Base-by-base conservation (phyloP, 2,113 vertebrate species). In the Nesogale talazaci region DNA sequence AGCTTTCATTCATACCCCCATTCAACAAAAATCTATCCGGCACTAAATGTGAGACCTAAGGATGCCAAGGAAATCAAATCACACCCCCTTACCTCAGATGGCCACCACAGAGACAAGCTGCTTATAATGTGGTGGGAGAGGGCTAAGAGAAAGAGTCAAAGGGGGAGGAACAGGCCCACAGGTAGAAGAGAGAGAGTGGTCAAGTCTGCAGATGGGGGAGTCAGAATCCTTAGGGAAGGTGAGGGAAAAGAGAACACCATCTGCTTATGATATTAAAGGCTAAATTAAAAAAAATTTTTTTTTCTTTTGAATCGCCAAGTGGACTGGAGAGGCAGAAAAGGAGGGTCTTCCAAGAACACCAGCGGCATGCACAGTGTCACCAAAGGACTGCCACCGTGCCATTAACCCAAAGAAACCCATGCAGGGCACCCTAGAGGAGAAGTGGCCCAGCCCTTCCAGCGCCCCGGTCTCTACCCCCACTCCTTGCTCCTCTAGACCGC, bases 241-340 rank as follows among this genome's bases (percentile, higher is more conserved):
- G 86, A 72, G 70, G 86, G 83, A 40, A 89, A 90, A 83, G 52
- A 34, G 57, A 86, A 86, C 15, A 76, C 6, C 69, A 75, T 29
- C 76, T 88, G n/a, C 31, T 20, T 57, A 89, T 31, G 38, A 90
- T 77, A 86, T 52, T 79, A 83, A 57, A 93, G 65, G 2, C 74
- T 69, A 19, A 69, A 3, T 88, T 84, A 12, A 2, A 2, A 9
- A 69, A 38, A 52, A 52, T 12, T 7, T 9, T 52, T 52, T 52
- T 52, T 52, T 52, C 46, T 52, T 52, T 6, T 52, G 46, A 52
- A 52, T 14, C 52, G 29, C 40, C 16, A 74, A 46, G 25, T 70
- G 17, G 25, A 86, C 67, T 34, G 8, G 22, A 7, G 15, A 77
- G 36, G 16, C 2, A 77, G 25, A 17, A 34, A 86, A 74, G 42